phyloP scores from a whole-genome alignment of 2,797 vertebrate genomes.

The Ceryle rudis region DNA sequence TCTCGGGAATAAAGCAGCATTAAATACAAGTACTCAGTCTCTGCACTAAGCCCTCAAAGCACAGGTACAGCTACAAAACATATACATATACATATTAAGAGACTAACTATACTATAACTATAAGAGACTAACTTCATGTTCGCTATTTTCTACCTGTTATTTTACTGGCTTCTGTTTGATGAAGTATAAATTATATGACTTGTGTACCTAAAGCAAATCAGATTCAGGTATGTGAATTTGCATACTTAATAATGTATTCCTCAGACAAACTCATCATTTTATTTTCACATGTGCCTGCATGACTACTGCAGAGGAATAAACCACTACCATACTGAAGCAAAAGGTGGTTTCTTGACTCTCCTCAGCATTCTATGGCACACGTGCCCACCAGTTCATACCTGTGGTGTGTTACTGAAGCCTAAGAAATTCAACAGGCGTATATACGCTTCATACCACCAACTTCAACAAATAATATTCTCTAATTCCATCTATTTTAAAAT shows the following conservation, averaged over 20 bases:
- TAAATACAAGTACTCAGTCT: neutral
- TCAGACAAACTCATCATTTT: neutral
- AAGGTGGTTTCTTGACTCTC: neutral
- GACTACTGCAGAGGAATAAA: neutral
- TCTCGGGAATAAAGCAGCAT: neutral
- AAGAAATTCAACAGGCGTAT: neutral
- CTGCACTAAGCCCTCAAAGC: neutral
- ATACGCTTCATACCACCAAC: neutral
- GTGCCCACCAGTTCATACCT: neutral
- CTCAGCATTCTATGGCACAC: neutral
- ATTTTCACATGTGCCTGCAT: neutral
- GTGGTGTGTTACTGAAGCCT: neutral
- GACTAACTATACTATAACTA: too few species aligned
- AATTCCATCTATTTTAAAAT: neutral
- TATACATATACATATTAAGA: neutral
- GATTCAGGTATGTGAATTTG: neutral
- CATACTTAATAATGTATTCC: neutral
- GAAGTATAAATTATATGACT: neutral
- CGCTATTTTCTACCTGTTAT: neutral
- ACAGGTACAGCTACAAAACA: neutral
- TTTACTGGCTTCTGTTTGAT: neutral
- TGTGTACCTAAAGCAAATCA: neutral
- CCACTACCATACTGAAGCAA: neutral
- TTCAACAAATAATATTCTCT: neutral
- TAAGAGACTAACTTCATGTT: too few species aligned